A percentile compares a stretch with the other conserved stretches of the same genome.
phyloP scores from a whole-genome alignment of 2,113 vertebrate genomes.

The Sphaerodactylus townsendi region DNA sequence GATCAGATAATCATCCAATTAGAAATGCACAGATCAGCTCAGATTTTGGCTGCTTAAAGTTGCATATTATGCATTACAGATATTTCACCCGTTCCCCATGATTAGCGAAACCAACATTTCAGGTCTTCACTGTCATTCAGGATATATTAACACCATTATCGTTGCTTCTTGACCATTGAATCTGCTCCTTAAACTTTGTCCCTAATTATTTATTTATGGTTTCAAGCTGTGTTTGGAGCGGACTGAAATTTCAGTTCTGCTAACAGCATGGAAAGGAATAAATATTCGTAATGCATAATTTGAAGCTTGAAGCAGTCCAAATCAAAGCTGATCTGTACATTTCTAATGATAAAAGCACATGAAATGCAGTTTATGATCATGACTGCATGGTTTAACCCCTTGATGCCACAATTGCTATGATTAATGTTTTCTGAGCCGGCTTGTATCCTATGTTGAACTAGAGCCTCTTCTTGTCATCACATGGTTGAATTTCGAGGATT shows the following conservation, averaged over 20 bases:
- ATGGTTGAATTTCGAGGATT: background rate
- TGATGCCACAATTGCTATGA: background rate
- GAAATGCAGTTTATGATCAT: background rate
- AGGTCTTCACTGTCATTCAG: background rate
- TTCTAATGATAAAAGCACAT: background rate
- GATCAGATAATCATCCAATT: no score
- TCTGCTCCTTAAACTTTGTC: background rate
- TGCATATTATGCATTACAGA: no score
- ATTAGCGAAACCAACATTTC: no score
- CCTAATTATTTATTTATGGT: background rate
- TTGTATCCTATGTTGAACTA: no score
- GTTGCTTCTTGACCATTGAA: background rate
- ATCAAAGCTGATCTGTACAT: background rate
- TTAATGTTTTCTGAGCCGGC: no score
- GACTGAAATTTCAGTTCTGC: background rate
- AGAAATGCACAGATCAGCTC: no score
- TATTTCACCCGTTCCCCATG: no score
- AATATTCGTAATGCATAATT: background rate
- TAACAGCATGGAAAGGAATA: background rate
- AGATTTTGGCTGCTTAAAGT: no score
- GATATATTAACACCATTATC: background rate
- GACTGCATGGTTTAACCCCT: background rate
- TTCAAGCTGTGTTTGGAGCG: background rate
- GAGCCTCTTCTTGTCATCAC: no score
- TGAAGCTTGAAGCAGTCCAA: background rate